Conservation (phyloP, 92 coral and sea anemone genomes). For the Ricordea florida region DNA sequence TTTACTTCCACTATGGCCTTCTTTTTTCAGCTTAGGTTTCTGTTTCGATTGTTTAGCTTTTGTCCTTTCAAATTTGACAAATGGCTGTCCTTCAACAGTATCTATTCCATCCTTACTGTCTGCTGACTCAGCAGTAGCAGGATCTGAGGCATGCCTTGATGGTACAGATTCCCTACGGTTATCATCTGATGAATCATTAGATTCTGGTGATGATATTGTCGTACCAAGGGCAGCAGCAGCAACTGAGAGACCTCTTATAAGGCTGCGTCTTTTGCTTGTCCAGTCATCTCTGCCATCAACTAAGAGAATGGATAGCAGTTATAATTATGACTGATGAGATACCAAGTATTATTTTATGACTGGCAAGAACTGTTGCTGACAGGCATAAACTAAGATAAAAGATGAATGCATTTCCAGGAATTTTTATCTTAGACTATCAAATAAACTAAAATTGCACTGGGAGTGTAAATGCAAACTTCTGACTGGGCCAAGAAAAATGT, state of each 20-base stretch:
- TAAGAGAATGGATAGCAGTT: too few relatives aligned
- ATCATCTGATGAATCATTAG: conserved; percentile 70
- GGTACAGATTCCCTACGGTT: conserved; percentile 47
- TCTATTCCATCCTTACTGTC: conserved; percentile 32
- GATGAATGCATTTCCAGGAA: not conserved
- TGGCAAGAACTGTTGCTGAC: too few relatives aligned
- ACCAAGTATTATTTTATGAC: too few relatives aligned
- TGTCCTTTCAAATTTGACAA: conserved; percentile 52
- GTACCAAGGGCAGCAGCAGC: conserved; percentile 79
- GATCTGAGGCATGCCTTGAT: not conserved
- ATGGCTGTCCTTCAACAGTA: conserved; percentile 34
- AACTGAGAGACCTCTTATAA: conserved; percentile 76
- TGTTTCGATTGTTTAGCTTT: conserved; percentile 29
- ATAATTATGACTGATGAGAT: too few relatives aligned
- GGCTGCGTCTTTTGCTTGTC: conserved; percentile 55
- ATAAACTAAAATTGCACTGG: not conserved
- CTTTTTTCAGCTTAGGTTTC: conserved; percentile 38
- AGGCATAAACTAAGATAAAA: not conserved
- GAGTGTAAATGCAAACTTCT: not conserved
- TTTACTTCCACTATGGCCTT: conserved; percentile 44
- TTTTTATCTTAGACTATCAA: not conserved
- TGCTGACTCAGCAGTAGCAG: conserved; percentile 4
- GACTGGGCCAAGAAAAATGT: too few relatives aligned
- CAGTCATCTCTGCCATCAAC: conserved; percentile 45
- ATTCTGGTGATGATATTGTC: conserved; percentile 48